Conservation (phyloP, 2,113 vertebrate genomes). For the Dicerorhinus sumatrensis region DNA sequence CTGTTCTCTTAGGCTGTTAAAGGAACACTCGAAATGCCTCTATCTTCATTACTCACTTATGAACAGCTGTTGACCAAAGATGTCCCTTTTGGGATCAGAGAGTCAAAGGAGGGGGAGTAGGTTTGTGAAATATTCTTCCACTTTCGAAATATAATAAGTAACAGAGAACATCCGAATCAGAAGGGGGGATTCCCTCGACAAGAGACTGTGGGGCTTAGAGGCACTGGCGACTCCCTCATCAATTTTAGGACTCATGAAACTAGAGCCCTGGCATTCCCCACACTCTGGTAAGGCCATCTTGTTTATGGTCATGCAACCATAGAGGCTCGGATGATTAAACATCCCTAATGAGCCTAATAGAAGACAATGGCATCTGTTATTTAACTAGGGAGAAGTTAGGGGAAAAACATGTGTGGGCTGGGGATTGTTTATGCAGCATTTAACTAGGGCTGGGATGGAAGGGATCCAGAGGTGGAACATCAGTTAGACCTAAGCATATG, state of each 20-base stretch:
- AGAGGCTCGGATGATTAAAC: not conserved
- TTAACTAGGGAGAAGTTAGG: not conserved
- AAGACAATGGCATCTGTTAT: slow-evolving; percentile 53
- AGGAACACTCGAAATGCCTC: not conserved
- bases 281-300: not conserved
- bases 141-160: not conserved
- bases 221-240: not conserved
- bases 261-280: not conserved
- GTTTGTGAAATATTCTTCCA: not conserved
- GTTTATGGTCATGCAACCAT: not conserved
- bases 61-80: not conserved
- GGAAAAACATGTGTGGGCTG: not conserved
- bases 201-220: not conserved
- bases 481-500: not conserved
- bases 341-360: slow-evolving; percentile 42
- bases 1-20: not conserved
- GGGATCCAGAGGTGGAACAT: not conserved
- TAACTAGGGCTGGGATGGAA: not conserved
- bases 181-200: not conserved
- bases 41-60: not conserved
- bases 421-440: not conserved
- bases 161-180: not conserved
- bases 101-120: slow-evolving; percentile 13
- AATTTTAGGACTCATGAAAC: not conserved
- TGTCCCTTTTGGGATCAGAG: slow-evolving; percentile 22